Percentiles rank a stretch among this genome's conserved stretches.
Conservation (phyloP, 2,888 invertebrate species). For the Gymnocheta viridis region DNA sequence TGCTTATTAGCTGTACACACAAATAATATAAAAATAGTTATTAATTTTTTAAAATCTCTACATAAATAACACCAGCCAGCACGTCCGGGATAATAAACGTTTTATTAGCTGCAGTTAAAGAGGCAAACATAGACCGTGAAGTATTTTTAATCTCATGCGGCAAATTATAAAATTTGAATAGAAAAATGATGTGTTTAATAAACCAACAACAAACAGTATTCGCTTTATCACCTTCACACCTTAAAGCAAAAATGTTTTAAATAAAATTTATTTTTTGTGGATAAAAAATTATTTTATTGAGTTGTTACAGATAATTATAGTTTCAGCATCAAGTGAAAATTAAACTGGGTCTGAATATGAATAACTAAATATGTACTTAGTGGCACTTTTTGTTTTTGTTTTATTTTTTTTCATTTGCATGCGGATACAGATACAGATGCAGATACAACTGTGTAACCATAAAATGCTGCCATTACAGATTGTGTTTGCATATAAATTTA, state of each 20-base stretch:
- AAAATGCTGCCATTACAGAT: not conserved
- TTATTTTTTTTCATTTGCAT: conserved; percentile 41
- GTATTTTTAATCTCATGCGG: not conserved
- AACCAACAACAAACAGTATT: not conserved
- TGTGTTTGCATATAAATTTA: conserved; percentile 2
- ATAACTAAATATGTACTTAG: conserved; percentile 46
- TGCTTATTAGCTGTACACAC: not conserved
- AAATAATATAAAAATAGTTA: not conserved
- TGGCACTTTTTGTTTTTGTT: no score
- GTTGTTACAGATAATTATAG: conserved; percentile 25
- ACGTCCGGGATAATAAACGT: not conserved
- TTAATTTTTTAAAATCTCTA: not conserved
- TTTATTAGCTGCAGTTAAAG: not conserved
- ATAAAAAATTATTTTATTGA: conserved; percentile 29
- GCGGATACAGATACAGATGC: not conserved
- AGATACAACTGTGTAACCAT: not conserved
- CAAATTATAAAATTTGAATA: not conserved
- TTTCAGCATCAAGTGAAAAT: not conserved
- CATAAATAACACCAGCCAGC: not conserved
- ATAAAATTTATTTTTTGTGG: conserved; percentile 10
- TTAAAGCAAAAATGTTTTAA: not conserved
- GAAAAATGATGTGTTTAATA: not conserved
- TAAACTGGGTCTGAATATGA: conserved; percentile 34
- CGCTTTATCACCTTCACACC: conserved; percentile 42
- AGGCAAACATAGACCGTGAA: not conserved